Percentiles rank a stretch among this genome's conserved stretches.
phyloP scores from a whole-genome alignment of 2,113 vertebrate species.

The Siniperca chuatsi region DNA sequence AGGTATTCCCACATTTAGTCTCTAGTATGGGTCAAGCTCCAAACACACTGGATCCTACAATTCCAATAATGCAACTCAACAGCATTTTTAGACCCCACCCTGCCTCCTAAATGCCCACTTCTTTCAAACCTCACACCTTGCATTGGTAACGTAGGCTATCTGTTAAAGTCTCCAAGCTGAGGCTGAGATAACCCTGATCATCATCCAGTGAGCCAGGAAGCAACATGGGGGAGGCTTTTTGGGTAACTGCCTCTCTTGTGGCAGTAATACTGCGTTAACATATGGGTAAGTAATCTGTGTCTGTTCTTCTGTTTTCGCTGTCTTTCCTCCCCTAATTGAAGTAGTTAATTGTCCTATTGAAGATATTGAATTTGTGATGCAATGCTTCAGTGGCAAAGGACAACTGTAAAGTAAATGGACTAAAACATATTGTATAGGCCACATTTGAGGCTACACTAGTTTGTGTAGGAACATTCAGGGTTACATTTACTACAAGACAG shows the following conservation, averaged over 20 bases:
- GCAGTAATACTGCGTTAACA: constrained; percentile 32
- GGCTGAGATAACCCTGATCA: neutral
- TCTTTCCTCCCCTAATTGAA: constrained; percentile 36
- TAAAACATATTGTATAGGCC: neutral
- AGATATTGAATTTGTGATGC: constrained; percentile 32
- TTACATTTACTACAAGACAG: constrained; percentile 17
- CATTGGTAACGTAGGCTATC: too few relatives aligned
- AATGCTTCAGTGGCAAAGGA: constrained; percentile 8
- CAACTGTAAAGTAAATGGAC: constrained; percentile 23
- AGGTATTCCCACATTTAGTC: neutral
- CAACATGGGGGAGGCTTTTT: constrained; percentile 26
- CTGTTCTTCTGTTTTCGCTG: constrained; percentile 26
- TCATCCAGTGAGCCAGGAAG: constrained; percentile 18
- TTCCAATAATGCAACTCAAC: neutral
- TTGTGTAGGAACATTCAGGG: neutral
- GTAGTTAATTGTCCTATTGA: constrained; percentile 33
- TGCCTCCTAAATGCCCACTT: too few relatives aligned
- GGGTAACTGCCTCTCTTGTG: constrained; percentile 39
- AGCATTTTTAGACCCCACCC: neutral
- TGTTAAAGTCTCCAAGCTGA: too few relatives aligned
- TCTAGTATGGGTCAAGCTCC: neutral
- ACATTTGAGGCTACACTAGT: neutral
- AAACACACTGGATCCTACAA: neutral
- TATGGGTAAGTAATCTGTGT: constrained; percentile 58
- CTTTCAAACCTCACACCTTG: too few relatives aligned